Conservation (phyloP, 2,113 vertebrate species). For the Heteronetta atricapilla region DNA sequence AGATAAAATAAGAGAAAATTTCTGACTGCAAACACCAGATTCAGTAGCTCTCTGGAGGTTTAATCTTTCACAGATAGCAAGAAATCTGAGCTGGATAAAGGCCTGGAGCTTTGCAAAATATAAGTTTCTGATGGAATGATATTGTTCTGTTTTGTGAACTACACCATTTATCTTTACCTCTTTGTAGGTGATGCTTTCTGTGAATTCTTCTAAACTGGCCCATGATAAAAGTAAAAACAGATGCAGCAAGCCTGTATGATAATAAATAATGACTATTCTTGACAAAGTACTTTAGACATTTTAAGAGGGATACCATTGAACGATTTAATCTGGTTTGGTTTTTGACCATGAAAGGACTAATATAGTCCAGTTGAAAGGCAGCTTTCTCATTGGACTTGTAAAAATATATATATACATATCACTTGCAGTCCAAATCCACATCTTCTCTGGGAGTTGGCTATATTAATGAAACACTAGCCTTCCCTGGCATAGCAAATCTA, state of each 20-base stretch:
- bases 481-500: neutral
- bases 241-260: slow-evolving; percentile 12
- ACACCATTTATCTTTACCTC: slow-evolving; percentile 35
- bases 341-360: slow-evolving; percentile 43
- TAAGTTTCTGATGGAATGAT: neutral
- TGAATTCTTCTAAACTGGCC: neutral
- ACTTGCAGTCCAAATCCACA: neutral
- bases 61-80: slow-evolving; percentile 26
- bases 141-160: neutral
- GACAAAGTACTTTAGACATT: slow-evolving; percentile 57
- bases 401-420: neutral
- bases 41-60: neutral
- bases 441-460: neutral
- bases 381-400: neutral
- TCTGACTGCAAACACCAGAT: neutral
- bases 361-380: slow-evolving; percentile 25
- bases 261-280: slow-evolving; percentile 53
- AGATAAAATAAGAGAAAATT: slow-evolving; percentile 8
- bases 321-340: slow-evolving; percentile 57
- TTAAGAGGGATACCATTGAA: slow-evolving; percentile 40
- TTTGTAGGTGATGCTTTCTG: slow-evolving; percentile 3
- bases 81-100: neutral
- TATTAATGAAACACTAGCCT: neutral
- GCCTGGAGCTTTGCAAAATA: neutral
- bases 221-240: slow-evolving; percentile 12